Percentiles rank a stretch among this genome's conserved stretches.
phyloP scores from a whole-genome alignment of 2,888 invertebrate genomes.

The Phengaris arion region DNA sequence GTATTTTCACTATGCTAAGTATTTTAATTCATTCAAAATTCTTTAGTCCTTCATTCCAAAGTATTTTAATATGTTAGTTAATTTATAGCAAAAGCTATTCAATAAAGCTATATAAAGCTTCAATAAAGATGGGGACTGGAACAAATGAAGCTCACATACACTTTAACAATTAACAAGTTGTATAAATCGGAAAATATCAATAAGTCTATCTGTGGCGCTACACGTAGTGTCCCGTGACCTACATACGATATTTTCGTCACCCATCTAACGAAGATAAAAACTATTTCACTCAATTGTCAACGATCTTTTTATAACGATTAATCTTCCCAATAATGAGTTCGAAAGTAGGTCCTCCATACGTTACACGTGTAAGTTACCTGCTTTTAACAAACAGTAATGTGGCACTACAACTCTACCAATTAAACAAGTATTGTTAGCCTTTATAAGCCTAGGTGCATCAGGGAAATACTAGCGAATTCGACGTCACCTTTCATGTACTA shows the following conservation, averaged over 20 bases:
- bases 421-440: background rate
- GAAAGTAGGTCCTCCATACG: background rate
- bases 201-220: constrained; percentile 36
- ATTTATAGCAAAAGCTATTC: too few relatives aligned
- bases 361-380: background rate
- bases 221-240: constrained; percentile 35
- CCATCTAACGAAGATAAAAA: constrained; percentile 15
- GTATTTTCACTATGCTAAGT: background rate
- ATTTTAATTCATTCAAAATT: background rate
- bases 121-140: too few relatives aligned
- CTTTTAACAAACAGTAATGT: background rate
- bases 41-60: background rate
- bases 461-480: background rate
- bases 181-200: constrained; percentile 22
- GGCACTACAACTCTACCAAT: background rate
- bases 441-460: background rate
- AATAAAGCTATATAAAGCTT: too few relatives aligned
- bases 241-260: constrained; percentile 31
- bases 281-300: background rate
- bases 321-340: background rate
- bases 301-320: constrained; percentile 1
- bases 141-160: too few relatives aligned
- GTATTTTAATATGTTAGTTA: too few relatives aligned
- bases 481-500: background rate
- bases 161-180: background rate